Conservation (phyloP, 2,113 vertebrate genomes). For the Lepus europaeus region DNA sequence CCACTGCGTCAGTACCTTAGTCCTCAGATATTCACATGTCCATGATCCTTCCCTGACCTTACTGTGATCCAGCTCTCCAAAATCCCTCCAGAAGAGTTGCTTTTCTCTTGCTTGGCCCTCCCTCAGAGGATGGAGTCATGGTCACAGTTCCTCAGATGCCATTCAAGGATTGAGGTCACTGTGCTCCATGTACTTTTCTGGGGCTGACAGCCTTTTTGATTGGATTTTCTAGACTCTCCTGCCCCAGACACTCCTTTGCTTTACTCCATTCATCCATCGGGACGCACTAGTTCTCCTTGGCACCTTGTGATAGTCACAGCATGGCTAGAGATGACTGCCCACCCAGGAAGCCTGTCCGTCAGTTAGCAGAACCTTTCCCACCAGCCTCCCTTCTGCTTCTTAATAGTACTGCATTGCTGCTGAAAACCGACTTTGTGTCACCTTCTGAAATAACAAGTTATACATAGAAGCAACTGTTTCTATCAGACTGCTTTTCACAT, state of each 20-base stretch:
- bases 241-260: not conserved
- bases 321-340: not conserved
- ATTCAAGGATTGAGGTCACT: not conserved
- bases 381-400: not conserved
- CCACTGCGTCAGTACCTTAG: not conserved
- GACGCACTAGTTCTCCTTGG: not conserved
- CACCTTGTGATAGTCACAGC: not conserved
- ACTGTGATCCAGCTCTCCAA: not conserved
- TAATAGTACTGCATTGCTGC: not conserved
- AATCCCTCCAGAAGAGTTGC: not conserved
- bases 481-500: not conserved
- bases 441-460: not conserved
- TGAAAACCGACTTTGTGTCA: not conserved
- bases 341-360: not conserved
- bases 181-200: not conserved
- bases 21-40: not conserved
- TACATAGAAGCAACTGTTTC: not conserved
- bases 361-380: not conserved
- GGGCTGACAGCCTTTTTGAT: not conserved
- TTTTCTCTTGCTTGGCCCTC: not conserved
- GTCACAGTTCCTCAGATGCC: too few species aligned
- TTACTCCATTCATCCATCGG: not conserved
- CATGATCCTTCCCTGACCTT: not conserved
- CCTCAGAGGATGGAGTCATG: not conserved
- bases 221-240: not conserved